phyloP scores from a whole-genome alignment of 2,797 vertebrate species.

The Chaetodon trifasciatus region DNA sequence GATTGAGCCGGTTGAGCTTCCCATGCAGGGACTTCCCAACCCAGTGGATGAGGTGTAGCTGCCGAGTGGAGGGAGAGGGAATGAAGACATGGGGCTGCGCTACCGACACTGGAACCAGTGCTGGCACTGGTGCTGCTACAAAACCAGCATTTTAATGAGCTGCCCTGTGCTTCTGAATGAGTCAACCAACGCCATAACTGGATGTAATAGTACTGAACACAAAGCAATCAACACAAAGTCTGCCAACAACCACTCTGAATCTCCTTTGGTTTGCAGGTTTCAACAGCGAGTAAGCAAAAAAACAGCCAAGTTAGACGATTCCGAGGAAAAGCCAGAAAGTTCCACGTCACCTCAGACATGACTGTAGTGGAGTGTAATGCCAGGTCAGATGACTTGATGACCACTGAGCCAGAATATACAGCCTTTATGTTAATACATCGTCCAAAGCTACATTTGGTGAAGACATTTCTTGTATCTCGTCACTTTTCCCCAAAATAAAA shows the following conservation, averaged over 20 bases:
- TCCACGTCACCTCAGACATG: background rate
- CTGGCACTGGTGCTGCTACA: slow-evolving; percentile 24
- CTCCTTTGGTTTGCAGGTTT: background rate
- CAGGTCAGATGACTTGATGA: slow-evolving; percentile 6
- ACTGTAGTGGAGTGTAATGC: background rate
- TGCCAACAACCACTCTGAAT: slow-evolving; percentile 1
- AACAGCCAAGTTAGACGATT: background rate
- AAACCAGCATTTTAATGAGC: slow-evolving; percentile 36
- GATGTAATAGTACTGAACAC: slow-evolving; percentile 10
- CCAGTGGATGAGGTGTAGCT: slow-evolving; percentile 65
- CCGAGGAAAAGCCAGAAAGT: background rate
- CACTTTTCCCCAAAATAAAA: background rate
- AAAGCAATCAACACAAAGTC: slow-evolving; percentile 18
- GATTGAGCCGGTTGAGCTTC: slow-evolving; percentile 76
- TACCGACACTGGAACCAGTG: slow-evolving; percentile 2
- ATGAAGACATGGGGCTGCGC: slow-evolving; percentile 26
- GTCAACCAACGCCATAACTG: slow-evolving; percentile 27
- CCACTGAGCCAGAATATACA: background rate
- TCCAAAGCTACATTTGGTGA: background rate
- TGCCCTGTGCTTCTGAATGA: slow-evolving; percentile 30
- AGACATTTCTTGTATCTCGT: background rate
- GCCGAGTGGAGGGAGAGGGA: slow-evolving; percentile 32
- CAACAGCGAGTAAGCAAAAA: background rate
- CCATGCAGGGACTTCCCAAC: slow-evolving; percentile 78
- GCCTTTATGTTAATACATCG: background rate